Evolutionary conservation across 2,888 invertebrate species (phyloP).

Genomic region (Steinernema hermaphroditum): DNA sequence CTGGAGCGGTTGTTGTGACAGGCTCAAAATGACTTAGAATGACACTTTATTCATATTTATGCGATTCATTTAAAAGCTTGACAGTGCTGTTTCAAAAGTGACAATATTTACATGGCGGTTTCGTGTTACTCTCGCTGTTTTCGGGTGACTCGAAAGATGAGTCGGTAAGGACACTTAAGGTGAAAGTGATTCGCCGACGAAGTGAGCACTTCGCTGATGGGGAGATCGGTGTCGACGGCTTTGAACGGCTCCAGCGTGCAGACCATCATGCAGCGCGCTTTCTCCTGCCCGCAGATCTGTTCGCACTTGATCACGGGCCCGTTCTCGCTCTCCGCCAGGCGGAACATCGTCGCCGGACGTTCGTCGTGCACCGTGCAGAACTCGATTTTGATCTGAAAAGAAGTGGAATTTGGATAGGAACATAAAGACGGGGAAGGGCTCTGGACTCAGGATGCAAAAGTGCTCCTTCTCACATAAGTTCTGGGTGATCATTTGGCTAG

Average conservation of each 20-base stretch:
- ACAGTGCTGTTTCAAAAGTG: too few species aligned
- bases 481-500: too few species aligned
- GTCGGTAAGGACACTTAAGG: conserved; percentile 8
- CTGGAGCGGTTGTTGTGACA: too few species aligned
- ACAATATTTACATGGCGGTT: conserved; percentile 1
- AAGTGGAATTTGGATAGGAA: not conserved
- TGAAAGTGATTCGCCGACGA: not conserved
- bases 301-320: conserved; percentile 9
- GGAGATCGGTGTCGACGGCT: not conserved
- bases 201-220: conserved; percentile 6
- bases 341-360: not conserved
- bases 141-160: not conserved
- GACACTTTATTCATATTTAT: too few species aligned
- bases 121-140: not conserved
- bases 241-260: conserved; percentile 1
- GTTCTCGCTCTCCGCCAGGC: not conserved
- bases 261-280: not conserved
- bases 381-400: not conserved
- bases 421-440: too few species aligned
- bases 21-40: too few species aligned
- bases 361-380: conserved; percentile 4
- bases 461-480: too few species aligned
- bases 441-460: too few species aligned
- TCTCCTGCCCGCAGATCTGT: conserved; percentile 6
- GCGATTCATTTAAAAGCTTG: too few species aligned